phyloP scores from a whole-genome alignment of 2,797 vertebrate genomes.

The Coluber constrictor region DNA sequence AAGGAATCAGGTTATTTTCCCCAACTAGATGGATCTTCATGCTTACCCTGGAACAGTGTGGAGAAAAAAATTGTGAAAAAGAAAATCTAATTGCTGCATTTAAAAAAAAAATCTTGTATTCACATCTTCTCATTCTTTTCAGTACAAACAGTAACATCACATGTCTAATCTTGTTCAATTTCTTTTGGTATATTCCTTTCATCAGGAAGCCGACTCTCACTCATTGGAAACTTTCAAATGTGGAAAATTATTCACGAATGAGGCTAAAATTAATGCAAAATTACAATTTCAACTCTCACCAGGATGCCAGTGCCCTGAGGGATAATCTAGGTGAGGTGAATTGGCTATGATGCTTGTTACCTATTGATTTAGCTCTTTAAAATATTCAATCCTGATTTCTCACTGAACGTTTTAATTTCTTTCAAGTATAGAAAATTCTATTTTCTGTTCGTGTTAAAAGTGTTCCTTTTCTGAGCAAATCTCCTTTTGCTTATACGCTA shows the following conservation, averaged over 20 bases:
- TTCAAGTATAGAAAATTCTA: not conserved
- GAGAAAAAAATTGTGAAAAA: not conserved
- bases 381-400: not conserved
- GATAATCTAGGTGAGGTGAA: conserved; percentile 88
- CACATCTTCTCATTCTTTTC: not conserved
- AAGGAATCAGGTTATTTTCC: too few relatives aligned
- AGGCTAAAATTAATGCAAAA: conserved; percentile 90
- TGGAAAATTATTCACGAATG: conserved; percentile 97
- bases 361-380: not conserved
- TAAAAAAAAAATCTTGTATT: not conserved
- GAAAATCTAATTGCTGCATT: too few relatives aligned
- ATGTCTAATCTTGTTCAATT: not conserved
- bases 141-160: not conserved
- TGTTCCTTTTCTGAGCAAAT: not conserved
- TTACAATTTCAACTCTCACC: conserved; percentile 85
- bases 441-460: not conserved
- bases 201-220: conserved; percentile 77
- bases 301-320: conserved; percentile 90
- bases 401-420: not conserved
- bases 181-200: conserved; percentile 38
- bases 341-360: not conserved
- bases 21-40: not conserved
- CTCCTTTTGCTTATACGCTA: not conserved
- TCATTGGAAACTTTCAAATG: conserved; percentile 90
- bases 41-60: not conserved